These are phyloP conservation scores for Sphinx pinastri DNA, from an alignment of 2,888 invertebrate genomes.

Conservation along the genomic window DNA sequence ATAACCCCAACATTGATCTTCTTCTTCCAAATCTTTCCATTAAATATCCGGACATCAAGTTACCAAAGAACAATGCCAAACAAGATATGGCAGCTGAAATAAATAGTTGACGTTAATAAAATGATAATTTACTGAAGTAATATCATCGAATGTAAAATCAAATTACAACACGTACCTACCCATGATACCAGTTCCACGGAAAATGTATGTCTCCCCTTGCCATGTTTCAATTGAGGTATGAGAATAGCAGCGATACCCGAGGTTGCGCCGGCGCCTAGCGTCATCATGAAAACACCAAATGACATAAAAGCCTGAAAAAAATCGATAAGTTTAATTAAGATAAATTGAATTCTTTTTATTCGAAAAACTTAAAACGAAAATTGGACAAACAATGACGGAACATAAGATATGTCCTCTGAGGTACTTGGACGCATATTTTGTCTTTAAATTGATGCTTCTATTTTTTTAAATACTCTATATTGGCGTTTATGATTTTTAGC, in stretches of 20 bases:
- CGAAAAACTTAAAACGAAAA: neutral
- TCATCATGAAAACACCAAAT: slow-evolving; percentile 81
- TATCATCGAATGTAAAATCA: slow-evolving; percentile 2
- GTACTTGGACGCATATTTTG: neutral
- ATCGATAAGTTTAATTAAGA: slow-evolving; percentile 24
- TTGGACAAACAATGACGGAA: neutral
- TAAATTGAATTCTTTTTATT: neutral
- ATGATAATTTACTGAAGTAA: slow-evolving; percentile 14
- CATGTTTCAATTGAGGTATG: slow-evolving; percentile 82
- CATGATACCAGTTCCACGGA: slow-evolving; percentile 83
- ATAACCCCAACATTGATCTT: slow-evolving; percentile 77
- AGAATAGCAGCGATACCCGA: slow-evolving; percentile 86
- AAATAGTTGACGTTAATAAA: slow-evolving; percentile 28
- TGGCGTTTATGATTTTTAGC: neutral
- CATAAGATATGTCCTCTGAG: neutral
- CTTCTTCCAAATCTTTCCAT: slow-evolving; percentile 86
- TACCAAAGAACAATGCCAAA: slow-evolving; percentile 85
- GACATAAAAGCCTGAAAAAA: slow-evolving; percentile 78
- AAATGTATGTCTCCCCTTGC: slow-evolving; percentile 66
- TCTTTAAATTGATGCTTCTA: neutral
- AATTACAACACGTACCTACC: slow-evolving; percentile 80
- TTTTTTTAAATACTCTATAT: neutral
- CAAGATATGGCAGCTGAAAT: slow-evolving; percentile 85
- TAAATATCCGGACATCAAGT: slow-evolving; percentile 83
- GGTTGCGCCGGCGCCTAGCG: slow-evolving; percentile 84